phyloP scores from a whole-genome alignment of 2,888 invertebrate genomes.

The Lasioglossum villosulum region DNA sequence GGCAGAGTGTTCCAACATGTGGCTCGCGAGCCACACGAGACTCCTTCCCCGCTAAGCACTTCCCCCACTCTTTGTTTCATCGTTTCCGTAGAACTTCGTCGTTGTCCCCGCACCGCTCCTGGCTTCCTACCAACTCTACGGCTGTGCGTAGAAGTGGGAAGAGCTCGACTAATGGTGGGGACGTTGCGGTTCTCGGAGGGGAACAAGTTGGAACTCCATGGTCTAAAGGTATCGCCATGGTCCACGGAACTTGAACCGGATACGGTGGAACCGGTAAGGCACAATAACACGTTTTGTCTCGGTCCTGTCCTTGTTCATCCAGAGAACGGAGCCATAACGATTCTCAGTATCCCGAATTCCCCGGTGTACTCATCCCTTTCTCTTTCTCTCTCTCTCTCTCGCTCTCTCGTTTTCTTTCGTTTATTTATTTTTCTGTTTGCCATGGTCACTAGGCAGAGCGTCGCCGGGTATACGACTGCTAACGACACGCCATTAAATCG shows the following conservation, averaged over 20 bases:
- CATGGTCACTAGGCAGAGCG: constrained; percentile 61
- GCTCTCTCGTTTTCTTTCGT: constrained; percentile 51
- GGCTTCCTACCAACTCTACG: no score
- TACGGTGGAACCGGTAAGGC: constrained; percentile 40
- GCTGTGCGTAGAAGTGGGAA: no score
- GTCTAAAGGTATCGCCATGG: constrained; percentile 46
- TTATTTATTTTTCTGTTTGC: constrained; percentile 31
- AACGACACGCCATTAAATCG: constrained; percentile 81
- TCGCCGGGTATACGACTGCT: constrained; percentile 76
- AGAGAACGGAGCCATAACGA: constrained; percentile 54
- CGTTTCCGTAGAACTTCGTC: no score
- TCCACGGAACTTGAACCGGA: constrained; percentile 26
- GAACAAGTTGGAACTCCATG: no score
- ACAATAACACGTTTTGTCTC: constrained; percentile 53
- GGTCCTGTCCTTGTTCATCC: constrained; percentile 17
- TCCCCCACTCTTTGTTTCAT: no score
- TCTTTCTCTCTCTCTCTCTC: constrained; percentile 51
- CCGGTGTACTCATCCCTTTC: constrained; percentile 27
- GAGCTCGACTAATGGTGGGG: no score
- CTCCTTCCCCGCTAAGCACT: no score
- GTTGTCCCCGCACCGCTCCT: no score
- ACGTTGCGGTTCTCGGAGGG: no score
- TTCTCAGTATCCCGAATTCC: constrained; percentile 68
- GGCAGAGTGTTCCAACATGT: background rate
- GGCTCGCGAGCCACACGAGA: no score